phyloP scores from a whole-genome alignment of 2,888 invertebrate genomes.

The Eupelmus urozonus region DNA sequence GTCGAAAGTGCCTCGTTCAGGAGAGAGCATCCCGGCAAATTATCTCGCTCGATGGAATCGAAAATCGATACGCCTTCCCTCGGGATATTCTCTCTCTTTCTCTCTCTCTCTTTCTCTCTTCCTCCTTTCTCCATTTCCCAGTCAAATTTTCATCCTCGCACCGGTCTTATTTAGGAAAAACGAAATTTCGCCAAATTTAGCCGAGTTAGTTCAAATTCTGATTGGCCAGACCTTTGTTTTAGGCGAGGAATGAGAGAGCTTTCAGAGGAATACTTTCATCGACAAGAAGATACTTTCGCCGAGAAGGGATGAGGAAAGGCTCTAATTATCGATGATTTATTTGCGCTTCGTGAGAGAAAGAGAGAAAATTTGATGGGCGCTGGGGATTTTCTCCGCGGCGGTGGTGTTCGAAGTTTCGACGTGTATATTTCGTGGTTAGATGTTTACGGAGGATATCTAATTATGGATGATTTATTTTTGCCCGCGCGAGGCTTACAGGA shows the following conservation, averaged over 20 bases:
- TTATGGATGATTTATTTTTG: constrained; percentile 46
- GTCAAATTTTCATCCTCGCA: too few relatives aligned
- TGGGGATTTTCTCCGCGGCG: constrained; percentile 4
- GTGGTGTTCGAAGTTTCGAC: neutral
- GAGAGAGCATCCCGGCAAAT: constrained; percentile 48
- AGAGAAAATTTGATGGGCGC: constrained; percentile 24
- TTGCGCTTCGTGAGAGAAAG: neutral
- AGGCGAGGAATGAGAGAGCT: neutral
- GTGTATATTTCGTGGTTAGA: neutral
- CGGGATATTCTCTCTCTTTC: too few relatives aligned
- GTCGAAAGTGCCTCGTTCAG: constrained; percentile 39
- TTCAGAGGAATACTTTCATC: neutral
- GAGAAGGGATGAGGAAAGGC: neutral
- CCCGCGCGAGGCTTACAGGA: too few relatives aligned
- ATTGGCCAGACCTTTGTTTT: too few relatives aligned
- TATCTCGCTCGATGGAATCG: constrained; percentile 58
- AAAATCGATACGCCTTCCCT: constrained; percentile 55
- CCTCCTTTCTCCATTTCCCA: too few relatives aligned
- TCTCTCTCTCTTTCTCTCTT: too few relatives aligned
- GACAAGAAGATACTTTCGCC: neutral
- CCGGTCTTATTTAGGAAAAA: too few relatives aligned
- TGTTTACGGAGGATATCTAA: constrained; percentile 33
- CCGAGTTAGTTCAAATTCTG: too few relatives aligned
- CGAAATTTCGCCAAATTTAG: too few relatives aligned
- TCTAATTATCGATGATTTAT: constrained; percentile 55